Evolutionary conservation across 2,797 vertebrate species (phyloP).

Genomic region (Coranthus polyacanthus): DNA sequence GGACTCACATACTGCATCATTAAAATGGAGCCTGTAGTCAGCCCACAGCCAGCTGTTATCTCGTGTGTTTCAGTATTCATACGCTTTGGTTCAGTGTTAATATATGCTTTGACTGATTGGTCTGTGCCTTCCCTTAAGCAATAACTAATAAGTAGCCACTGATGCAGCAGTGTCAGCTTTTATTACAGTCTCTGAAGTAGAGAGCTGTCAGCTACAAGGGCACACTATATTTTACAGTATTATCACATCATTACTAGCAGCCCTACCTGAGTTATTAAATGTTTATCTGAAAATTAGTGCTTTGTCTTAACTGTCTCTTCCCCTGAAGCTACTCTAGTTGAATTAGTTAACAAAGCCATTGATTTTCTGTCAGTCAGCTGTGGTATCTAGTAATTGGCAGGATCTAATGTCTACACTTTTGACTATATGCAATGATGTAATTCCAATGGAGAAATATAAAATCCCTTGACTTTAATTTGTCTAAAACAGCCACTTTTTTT

Average conservation of each 20-base stretch:
- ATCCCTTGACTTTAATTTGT: too few relatives aligned
- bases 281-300: neutral
- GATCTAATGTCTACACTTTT: too few relatives aligned
- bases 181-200: slow-evolving; percentile 15
- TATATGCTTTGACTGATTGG: neutral
- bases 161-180: slow-evolving; percentile 11
- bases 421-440: neutral
- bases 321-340: neutral
- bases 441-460: neutral
- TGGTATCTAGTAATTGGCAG: neutral
- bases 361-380: neutral
- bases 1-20: neutral
- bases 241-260: slow-evolving; percentile 3
- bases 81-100: neutral
- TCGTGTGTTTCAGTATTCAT: neutral
- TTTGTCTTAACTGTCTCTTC: neutral
- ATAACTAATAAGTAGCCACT: slow-evolving; percentile 5
- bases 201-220: slow-evolving; percentile 16
- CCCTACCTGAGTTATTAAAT: neutral
- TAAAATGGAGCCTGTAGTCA: neutral
- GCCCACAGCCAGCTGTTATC: neutral
- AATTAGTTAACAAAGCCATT: neutral
- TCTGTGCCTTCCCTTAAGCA: slow-evolving; percentile 5
- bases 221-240: slow-evolving; percentile 15
- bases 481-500: too few relatives aligned